These are phyloP conservation scores for Notodonta ziczac DNA, from an alignment of 2,888 invertebrate genomes.

Conservation along the genomic window DNA sequence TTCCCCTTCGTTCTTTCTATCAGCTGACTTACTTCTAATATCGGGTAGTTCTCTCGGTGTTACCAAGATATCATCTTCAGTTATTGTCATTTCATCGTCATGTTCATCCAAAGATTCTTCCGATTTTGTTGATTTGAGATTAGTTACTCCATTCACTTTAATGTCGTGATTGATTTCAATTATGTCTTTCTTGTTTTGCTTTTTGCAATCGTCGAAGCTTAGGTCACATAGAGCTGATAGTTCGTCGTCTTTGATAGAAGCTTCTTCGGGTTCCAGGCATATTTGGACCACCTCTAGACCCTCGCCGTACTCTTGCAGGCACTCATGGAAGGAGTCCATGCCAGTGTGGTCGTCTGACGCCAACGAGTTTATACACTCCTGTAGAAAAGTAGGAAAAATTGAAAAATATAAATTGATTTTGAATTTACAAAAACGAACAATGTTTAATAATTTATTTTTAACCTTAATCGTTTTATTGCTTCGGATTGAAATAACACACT, in stretches of 20 bases:
- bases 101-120: conserved; percentile 74
- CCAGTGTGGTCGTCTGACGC: conserved; percentile 86
- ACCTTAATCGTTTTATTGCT: too few relatives aligned
- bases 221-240: conserved; percentile 74
- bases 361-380: conserved; percentile 83
- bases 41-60: conserved; percentile 69
- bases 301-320: conserved; percentile 87
- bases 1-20: conserved; percentile 54
- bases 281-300: conserved; percentile 86
- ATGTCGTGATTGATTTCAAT: conserved; percentile 43
- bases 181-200: conserved; percentile 44
- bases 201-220: conserved; percentile 72
- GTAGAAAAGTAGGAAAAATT: conserved; percentile 41
- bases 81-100: conserved; percentile 80
- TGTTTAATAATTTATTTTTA: too few relatives aligned
- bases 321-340: conserved; percentile 87
- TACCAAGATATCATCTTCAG: conserved; percentile 73
- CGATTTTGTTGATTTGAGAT: conserved; percentile 70
- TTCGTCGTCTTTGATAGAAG: conserved; percentile 81
- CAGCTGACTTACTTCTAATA: conserved; percentile 63
- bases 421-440: too few relatives aligned
- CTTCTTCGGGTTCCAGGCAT: conserved; percentile 85
- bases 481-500: too few relatives aligned
- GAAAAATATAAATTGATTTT: too few relatives aligned
- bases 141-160: conserved; percentile 63